Evolutionary conservation across 2,113 vertebrate genomes (phyloP), one percentile per base, ranked within the genome.

Genomic region (Trinectes maculatus): DNA sequence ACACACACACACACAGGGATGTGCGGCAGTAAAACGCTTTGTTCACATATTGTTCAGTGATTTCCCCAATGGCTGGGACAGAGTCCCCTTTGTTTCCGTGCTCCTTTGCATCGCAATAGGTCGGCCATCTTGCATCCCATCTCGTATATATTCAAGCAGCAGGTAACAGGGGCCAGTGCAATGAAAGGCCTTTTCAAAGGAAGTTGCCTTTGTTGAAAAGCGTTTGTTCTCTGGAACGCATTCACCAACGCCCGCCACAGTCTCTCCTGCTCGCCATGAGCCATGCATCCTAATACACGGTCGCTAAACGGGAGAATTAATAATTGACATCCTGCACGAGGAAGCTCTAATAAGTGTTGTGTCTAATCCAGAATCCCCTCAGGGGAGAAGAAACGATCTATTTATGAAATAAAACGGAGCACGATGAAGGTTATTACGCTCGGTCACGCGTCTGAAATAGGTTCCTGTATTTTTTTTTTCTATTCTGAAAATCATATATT

Each of bases 251-350:
- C 53, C 62, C 59, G 64, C 63, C 75, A 64, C 74, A 21, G 56
- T 75, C 61, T 47, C 76, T 68, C 70, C 70, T 71, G 74, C 66
- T 71, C 33, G 70, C 57, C 28, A 13, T 37, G 73, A 66, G 53
- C 33, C 69, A 1, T 69, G 84, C 82, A 85, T 88, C 73, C 78
- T 83, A 84, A 84, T 88, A 66, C 71, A 74, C 34, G 55, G 64
- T 43, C 77, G 59, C 54, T 82, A 70, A 85, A 85, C 56, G 82
- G 76, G 70, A 75, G 71, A 77, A 88, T 87, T 83, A 81, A 87
- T 88, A 88, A 89, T 84, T 87, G 83, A 88, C 84, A 79, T 55
- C 74, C 76, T 62, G 71, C 74, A 77, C 73, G 86, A 85, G 77
- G 80, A 84, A 53, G 62, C 59, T 74, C 62, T 85, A 87, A 88